These are phyloP conservation scores for Lutraria rhynchaena DNA, from an alignment of 1,140 invertebrate genomes.

Conservation along the genomic window DNA sequence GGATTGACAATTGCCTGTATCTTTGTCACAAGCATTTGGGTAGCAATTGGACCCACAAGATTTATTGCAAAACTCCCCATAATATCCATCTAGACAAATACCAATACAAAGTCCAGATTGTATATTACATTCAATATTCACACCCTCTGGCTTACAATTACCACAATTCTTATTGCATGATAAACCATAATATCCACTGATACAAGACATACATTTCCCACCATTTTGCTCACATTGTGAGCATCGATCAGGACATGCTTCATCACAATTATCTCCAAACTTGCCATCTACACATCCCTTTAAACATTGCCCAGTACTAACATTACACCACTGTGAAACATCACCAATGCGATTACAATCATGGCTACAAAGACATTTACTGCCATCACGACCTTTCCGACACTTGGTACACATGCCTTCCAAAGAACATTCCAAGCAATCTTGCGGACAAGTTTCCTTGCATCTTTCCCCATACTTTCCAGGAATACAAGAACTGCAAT, in stretches of 20 bases:
- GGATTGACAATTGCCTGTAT: background rate
- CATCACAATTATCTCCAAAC: background rate
- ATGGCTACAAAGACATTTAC: constrained; percentile 32
- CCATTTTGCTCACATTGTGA: background rate
- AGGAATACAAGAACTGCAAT: constrained; percentile 3
- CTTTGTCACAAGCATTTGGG: constrained; percentile 13
- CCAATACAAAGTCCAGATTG: background rate
- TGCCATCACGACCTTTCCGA: background rate
- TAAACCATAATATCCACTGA: constrained; percentile 4
- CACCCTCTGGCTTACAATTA: background rate
- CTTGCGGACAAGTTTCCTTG: background rate
- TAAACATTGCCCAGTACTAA: background rate
- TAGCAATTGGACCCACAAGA: constrained; percentile 9
- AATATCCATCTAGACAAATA: constrained; percentile 2
- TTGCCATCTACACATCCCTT: constrained; percentile 24
- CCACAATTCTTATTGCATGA: constrained; percentile 20
- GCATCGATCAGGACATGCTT: background rate
- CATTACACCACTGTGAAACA: constrained; percentile 1
- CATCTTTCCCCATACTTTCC: constrained; percentile 2
- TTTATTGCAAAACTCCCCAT: background rate
- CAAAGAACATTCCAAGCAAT: constrained; percentile 20
- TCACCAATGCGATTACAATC: constrained; percentile 11
- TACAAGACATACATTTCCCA: constrained; percentile 13
- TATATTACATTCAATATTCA: constrained; percentile 7
- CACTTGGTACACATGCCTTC: constrained; percentile 12